Evolutionary conservation across 1,140 invertebrate species (phyloP).

Genomic region (Nasonia vitripennis): DNA sequence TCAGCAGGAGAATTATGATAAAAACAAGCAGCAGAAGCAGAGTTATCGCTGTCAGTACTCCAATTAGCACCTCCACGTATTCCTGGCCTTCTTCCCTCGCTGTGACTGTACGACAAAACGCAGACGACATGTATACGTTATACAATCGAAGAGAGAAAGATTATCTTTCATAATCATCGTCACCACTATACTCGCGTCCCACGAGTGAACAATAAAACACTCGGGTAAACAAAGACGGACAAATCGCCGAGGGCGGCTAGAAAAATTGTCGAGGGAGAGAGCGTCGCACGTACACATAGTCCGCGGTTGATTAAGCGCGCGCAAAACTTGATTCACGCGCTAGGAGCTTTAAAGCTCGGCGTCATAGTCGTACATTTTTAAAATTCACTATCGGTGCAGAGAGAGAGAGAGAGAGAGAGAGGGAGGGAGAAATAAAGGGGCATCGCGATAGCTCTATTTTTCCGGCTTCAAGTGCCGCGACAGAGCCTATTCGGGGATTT

Average conservation of each 20-base stretch:
- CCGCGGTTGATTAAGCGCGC: slow-evolving; percentile 53
- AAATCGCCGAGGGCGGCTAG: slow-evolving; percentile 32
- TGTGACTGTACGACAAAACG: slow-evolving; percentile 72
- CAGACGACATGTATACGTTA: too few relatives aligned
- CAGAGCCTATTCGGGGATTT: background rate
- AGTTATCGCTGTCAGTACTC: slow-evolving; percentile 83
- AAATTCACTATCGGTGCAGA: background rate
- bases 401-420: too few relatives aligned
- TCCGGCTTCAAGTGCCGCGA: too few relatives aligned
- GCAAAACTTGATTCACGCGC: slow-evolving; percentile 54
- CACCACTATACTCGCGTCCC: too few relatives aligned
- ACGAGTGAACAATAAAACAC: slow-evolving; percentile 9
- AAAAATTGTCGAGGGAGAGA: slow-evolving; percentile 50
- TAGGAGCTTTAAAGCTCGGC: too few relatives aligned
- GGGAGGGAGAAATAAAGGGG: too few relatives aligned
- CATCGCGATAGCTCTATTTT: too few relatives aligned
- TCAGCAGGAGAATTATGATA: slow-evolving; percentile 81
- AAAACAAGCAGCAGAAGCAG: slow-evolving; percentile 81
- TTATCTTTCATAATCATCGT: too few relatives aligned
- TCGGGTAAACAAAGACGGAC: slow-evolving; percentile 27
- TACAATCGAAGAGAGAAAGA: too few relatives aligned
- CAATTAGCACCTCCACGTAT: slow-evolving; percentile 83
- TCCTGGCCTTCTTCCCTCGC: slow-evolving; percentile 78
- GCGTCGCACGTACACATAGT: slow-evolving; percentile 17
- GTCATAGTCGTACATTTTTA: background rate